Evolutionary conservation across 2,888 invertebrate genomes (phyloP), one percentile per base, ranked within the genome.

Genomic region (Erebia aethiops): DNA sequence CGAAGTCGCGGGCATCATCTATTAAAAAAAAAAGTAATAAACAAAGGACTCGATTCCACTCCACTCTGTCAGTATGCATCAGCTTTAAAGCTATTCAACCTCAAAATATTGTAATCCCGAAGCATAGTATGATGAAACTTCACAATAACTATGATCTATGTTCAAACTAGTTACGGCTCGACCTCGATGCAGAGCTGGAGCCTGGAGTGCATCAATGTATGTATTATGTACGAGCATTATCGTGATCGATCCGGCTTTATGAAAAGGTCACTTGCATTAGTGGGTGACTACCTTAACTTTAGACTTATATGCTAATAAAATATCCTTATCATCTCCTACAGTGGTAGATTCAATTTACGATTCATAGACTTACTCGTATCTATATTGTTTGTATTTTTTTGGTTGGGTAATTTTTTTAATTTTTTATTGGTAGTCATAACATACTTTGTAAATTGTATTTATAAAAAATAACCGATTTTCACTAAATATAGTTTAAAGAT

Each of bases 191-290:
- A 65, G 16, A 7, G 56, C 18, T 26, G 66, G 66, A 66, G 66
- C 57, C 18, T 26, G 66, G 66, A 66, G 66, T 66, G 57, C 46
- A 66, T 46, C 64, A 58, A 51, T 61, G 46, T 46, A 16, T 16
- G 41, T 60, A 60, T 60, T 41, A 41, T 46, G 18, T 49, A 18
- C 43, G 51, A 67, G 26, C 11, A 70, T 26, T 41, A 70, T 73
- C 71, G 51, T 61, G 65, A 67, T 62, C 62, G 46, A 67, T 67
- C 35, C 46, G 16, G 54, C 51, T 76, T 76, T 80, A 77, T 74
- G 72, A 73, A 85, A 83, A 85, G 85, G 85, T 85, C 82, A 82
- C 72, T 75, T 80, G 78, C 79, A 84, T 83, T 82, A 83, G 77
- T 49, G 70, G 46, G 54, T 67, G 71, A 69, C 72, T 62, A 71